These are phyloP conservation scores for Euproctis similis DNA, from an alignment of 2,888 invertebrate species.

Conservation along the genomic window DNA sequence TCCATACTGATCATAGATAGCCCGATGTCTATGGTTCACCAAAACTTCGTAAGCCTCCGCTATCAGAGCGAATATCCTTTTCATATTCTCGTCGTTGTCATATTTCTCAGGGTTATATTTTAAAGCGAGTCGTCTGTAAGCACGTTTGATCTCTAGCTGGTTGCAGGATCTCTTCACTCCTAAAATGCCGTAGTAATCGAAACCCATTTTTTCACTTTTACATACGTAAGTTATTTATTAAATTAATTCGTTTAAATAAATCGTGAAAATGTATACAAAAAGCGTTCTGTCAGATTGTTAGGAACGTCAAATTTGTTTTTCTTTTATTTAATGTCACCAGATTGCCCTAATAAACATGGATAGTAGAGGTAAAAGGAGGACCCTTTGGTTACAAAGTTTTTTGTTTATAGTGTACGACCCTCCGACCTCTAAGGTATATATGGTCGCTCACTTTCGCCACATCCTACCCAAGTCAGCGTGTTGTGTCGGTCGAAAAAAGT, in stretches of 20 bases:
- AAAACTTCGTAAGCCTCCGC: conserved; percentile 89
- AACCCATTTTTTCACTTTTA: conserved; percentile 74
- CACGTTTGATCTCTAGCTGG: conserved; percentile 82
- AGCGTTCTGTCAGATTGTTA: neutral
- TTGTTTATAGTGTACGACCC: too few species aligned
- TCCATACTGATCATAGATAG: conserved; percentile 92
- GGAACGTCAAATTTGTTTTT: neutral
- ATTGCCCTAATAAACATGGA: too few species aligned
- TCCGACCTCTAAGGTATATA: too few species aligned
- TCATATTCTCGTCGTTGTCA: conserved; percentile 57
- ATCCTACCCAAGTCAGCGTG: too few species aligned
- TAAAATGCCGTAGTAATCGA: conserved; percentile 87
- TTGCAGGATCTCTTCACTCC: conserved; percentile 79
- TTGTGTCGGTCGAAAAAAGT: too few species aligned
- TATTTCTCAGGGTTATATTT: conserved; percentile 77
- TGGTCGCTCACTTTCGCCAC: too few species aligned
- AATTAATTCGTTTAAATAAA: too few species aligned
- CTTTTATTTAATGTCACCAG: too few species aligned
- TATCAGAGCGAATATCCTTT: conserved; percentile 77
- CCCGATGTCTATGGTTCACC: conserved; percentile 78
- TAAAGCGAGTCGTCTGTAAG: conserved; percentile 76
- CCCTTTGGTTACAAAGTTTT: too few species aligned
- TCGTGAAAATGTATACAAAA: neutral
- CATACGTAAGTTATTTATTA: too few species aligned
- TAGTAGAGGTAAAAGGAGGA: too few species aligned